Evolutionary conservation across 2,113 vertebrate genomes (phyloP).

Genomic region (Sinocyclocheilus maitianheensis): DNA sequence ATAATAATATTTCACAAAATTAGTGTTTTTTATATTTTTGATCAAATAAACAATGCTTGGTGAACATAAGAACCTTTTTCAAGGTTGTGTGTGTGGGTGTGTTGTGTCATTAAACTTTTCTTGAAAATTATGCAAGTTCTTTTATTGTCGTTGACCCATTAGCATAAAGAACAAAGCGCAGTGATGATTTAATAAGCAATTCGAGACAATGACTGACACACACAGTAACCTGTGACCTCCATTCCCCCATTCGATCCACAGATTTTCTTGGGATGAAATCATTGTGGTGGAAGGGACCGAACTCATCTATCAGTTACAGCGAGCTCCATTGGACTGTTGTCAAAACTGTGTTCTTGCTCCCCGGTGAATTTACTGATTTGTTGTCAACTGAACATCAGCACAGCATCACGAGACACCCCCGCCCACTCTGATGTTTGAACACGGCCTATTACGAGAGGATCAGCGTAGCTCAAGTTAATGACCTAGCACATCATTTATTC

Average conservation of each 20-base stretch:
- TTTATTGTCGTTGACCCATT: neutral
- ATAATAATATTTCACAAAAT: neutral
- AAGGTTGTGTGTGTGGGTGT: too few relatives aligned
- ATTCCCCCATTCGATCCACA: conserved; percentile 52
- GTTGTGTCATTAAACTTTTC: neutral
- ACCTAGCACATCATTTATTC: conserved; percentile 72
- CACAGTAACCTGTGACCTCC: conserved; percentile 31
- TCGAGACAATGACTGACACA: conserved; percentile 37
- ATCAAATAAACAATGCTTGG: neutral
- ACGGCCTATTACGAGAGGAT: conserved; percentile 70
- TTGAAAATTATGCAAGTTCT: neutral
- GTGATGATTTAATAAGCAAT: conserved; percentile 35
- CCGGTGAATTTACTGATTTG: conserved; percentile 74
- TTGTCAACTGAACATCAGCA: conserved; percentile 71
- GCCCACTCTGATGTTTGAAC: conserved; percentile 73
- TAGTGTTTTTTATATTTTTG: neutral
- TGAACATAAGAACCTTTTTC: neutral
- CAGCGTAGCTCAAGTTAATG: conserved; percentile 71
- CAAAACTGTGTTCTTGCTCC: conserved; percentile 76
- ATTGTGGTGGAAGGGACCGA: conserved; percentile 69
- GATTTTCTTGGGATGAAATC: conserved; percentile 65
- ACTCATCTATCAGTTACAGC: conserved; percentile 76
- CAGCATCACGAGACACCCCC: conserved; percentile 71
- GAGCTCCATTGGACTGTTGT: conserved; percentile 76
- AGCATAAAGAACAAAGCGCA: conserved; percentile 2